Evolutionary conservation across 2,113 vertebrate genomes (phyloP), one percentile per base, ranked within the genome.

Genomic region (Panthera leo): DNA sequence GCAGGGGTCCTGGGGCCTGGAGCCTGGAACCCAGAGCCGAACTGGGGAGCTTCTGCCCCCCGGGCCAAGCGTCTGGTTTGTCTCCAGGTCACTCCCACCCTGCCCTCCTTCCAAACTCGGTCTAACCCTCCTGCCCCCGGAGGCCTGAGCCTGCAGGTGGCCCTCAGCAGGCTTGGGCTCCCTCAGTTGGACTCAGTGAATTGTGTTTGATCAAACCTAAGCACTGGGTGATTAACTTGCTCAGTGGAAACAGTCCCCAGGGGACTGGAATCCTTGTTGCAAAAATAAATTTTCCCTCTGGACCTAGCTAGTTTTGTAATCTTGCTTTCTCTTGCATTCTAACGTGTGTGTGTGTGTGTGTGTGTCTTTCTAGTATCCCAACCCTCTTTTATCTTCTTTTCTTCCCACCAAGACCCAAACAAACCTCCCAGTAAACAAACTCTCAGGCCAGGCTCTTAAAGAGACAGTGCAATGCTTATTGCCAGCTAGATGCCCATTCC

Each of bases 261-360:
- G 90, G 63, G 25, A 85, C 91, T 91, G 92, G 96, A 93, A 93
- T 91, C 73, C 86, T 89, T 31, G 67, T 51, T 96, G 95, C 94
- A 97, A 97, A 98, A 96, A 93, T 96, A 93, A 97, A 93, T 79
- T 70, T 86, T 96, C 83, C 61, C 53, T 89, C 53, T 63, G 79
- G 83, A 89, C 67, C 58, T 84, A 61, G 71, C 53, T 97, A 61
- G 71, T 97, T 94, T 91, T 82, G 48, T 94, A 58, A 84, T 83
- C 87, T 94, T 87, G 79, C 48, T 88, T 87, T 97, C 48, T 94
- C 80, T 48, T 88, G 91, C 34, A 39, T 94, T 80, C 18, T 85
- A 7, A 7, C 45, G 2, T 45, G 45, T 45, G 45, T 45, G 45
- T 45, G 45, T 45, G 45, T 45, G 45, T 45, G 45, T 45, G 45